Conservation (phyloP, 2,113 vertebrate genomes). For the Onychostruthus taczanowskii region DNA sequence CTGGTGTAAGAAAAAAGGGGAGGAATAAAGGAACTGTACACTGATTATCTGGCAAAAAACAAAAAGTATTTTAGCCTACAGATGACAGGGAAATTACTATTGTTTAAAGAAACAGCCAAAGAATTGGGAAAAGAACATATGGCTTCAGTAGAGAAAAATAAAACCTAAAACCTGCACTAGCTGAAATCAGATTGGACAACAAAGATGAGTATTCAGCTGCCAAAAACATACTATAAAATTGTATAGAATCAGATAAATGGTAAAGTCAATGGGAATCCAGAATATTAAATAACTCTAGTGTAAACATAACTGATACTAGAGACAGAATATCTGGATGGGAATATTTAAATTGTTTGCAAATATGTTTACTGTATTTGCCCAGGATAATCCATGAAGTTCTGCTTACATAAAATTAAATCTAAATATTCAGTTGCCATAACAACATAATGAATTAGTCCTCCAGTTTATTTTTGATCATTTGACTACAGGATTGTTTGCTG, state of each 20-base stretch:
- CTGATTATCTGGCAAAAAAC: neutral
- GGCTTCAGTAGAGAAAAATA: neutral
- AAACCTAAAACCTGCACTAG: neutral
- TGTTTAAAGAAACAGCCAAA: neutral
- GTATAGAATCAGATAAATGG: neutral
- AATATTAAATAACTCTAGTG: neutral
- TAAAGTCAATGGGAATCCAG: neutral
- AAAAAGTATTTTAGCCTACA: neutral
- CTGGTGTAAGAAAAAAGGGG: neutral
- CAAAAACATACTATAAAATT: neutral
- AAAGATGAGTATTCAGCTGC: neutral
- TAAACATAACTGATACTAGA: neutral
- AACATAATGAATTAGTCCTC: conserved; percentile 35
- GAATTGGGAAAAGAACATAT: neutral
- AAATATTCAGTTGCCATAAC: conserved; percentile 39
- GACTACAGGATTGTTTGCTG: neutral
- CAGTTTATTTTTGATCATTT: neutral
- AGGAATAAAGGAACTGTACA: neutral
- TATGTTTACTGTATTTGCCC: conserved; percentile 18
- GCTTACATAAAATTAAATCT: conserved; percentile 47
- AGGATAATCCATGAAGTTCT: conserved; percentile 39
- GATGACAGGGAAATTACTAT: neutral
- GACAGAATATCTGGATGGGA: conserved; percentile 7
- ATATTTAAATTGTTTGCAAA: conserved; percentile 57
- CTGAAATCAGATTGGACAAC: neutral